Evolutionary conservation across 64 coral and sea anemone species (phyloP).

Genomic region (Montipora capricornis): DNA sequence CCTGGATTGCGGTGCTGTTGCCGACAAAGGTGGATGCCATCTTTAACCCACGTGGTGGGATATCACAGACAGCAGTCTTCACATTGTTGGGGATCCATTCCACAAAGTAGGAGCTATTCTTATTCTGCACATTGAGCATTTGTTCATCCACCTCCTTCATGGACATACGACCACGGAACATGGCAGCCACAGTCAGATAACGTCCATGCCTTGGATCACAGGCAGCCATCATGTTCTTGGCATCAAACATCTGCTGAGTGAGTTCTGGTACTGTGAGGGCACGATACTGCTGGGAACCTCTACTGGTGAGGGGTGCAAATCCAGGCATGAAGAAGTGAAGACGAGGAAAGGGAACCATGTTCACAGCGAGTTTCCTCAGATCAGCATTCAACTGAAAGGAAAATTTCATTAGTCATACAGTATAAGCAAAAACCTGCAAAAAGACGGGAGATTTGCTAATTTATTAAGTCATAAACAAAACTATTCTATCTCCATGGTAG

Average conservation of each 20-base stretch:
- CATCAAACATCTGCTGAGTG: slow-evolving; percentile 79
- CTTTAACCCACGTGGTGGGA: slow-evolving; percentile 57
- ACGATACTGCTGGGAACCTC: slow-evolving; percentile 76
- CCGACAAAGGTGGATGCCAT: slow-evolving; percentile 62
- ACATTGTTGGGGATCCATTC: slow-evolving; percentile 84
- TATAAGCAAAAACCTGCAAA: too few relatives aligned
- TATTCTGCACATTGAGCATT: slow-evolving; percentile 72
- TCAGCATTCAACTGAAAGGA: slow-evolving; percentile 65
- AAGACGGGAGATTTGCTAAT: too few relatives aligned
- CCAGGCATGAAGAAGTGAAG: slow-evolving; percentile 82
- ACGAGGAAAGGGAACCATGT: slow-evolving; percentile 82
- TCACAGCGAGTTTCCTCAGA: slow-evolving; percentile 62
- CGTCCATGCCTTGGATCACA: slow-evolving; percentile 74
- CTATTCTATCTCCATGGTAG: too few relatives aligned
- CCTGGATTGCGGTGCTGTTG: slow-evolving; percentile 79
- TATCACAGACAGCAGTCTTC: slow-evolving; percentile 73
- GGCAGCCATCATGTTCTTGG: slow-evolving; percentile 86
- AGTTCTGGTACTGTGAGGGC: slow-evolving; percentile 73
- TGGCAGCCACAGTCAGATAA: slow-evolving; percentile 70
- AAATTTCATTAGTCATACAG: background rate
- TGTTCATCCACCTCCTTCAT: slow-evolving; percentile 80
- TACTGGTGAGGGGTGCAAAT: slow-evolving; percentile 72
- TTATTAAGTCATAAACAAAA: too few relatives aligned
- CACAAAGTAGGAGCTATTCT: slow-evolving; percentile 77
- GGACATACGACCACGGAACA: slow-evolving; percentile 81